Percentiles rank a stretch among this genome's conserved stretches.
phyloP scores from a whole-genome alignment of 2,113 vertebrate species.

The Pseudorasbora parva region DNA sequence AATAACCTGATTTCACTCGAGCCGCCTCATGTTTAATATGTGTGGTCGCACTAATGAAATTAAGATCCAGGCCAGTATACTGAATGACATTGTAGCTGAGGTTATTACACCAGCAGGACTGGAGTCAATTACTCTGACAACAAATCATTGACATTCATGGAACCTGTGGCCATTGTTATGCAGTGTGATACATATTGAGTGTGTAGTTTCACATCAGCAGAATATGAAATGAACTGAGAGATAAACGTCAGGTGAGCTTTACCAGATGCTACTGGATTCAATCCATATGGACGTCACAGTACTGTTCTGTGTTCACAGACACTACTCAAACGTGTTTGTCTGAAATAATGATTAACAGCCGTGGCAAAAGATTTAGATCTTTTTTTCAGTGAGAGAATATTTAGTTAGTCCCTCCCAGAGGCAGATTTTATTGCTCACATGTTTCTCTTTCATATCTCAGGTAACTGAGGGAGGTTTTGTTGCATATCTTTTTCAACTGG shows the following conservation, averaged over 20 bases:
- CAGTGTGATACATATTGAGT: constrained; percentile 11
- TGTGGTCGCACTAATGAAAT: constrained; percentile 28
- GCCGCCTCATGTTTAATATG: constrained; percentile 20
- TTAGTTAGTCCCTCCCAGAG: not conserved
- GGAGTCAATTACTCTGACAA: constrained; percentile 42
- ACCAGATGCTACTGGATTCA: not conserved
- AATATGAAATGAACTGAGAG: constrained; percentile 10
- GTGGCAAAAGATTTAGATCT: not conserved
- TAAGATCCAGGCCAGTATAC: constrained; percentile 6
- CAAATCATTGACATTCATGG: constrained; percentile 17
- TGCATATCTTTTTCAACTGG: not conserved
- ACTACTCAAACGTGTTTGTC: not conserved
- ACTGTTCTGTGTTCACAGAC: not conserved
- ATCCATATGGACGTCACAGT: not conserved
- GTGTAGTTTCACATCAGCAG: not conserved
- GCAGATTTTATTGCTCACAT: not conserved
- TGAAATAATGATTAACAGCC: not conserved
- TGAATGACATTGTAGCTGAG: constrained; percentile 27
- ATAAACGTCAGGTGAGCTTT: constrained; percentile 13
- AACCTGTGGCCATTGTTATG: not conserved
- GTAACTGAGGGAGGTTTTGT: not conserved
- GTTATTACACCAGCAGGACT: constrained; percentile 18
- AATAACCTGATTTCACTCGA: not conserved
- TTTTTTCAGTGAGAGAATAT: not conserved
- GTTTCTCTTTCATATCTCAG: not conserved